Conservation (phyloP, 2,888 invertebrate species). For the Eupithecia centaureata region DNA sequence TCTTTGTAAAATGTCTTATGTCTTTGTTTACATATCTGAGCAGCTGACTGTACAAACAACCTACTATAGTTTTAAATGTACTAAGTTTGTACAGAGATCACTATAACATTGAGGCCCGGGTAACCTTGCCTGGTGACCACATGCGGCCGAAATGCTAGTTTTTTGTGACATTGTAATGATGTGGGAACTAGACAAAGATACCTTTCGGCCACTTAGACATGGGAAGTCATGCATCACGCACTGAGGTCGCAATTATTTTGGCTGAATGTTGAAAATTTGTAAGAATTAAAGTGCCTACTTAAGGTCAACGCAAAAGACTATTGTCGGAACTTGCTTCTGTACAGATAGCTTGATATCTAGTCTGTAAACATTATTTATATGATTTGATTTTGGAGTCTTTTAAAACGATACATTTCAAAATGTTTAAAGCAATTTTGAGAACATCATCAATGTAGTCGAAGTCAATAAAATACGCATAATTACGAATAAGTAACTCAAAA, state of each 20-base stretch:
- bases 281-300: slow-evolving; percentile 12
- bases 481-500: no score
- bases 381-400: no score
- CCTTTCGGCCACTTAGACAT: slow-evolving; percentile 57
- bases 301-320: not conserved
- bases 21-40: no score
- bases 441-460: no score
- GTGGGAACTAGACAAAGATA: slow-evolving; percentile 71
- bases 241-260: slow-evolving; percentile 55
- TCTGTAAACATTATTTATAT: not conserved
- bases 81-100: slow-evolving; percentile 52
- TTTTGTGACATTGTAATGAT: slow-evolving; percentile 75
- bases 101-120: slow-evolving; percentile 53
- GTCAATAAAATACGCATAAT: no score
- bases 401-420: no score
- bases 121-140: slow-evolving; percentile 78
- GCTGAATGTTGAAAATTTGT: slow-evolving; percentile 22
- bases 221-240: slow-evolving; percentile 66
- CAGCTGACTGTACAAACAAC: no score
- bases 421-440: no score
- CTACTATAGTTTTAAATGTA: slow-evolving; percentile 42
- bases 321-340: not conserved
- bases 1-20: no score
- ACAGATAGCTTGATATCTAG: not conserved
- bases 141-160: slow-evolving; percentile 76